A percentile compares a stretch with the other conserved stretches of the same genome.
These are phyloP conservation scores for Lasioglossum malachurum DNA, from an alignment of 2,888 invertebrate species.

Conservation along the genomic window DNA sequence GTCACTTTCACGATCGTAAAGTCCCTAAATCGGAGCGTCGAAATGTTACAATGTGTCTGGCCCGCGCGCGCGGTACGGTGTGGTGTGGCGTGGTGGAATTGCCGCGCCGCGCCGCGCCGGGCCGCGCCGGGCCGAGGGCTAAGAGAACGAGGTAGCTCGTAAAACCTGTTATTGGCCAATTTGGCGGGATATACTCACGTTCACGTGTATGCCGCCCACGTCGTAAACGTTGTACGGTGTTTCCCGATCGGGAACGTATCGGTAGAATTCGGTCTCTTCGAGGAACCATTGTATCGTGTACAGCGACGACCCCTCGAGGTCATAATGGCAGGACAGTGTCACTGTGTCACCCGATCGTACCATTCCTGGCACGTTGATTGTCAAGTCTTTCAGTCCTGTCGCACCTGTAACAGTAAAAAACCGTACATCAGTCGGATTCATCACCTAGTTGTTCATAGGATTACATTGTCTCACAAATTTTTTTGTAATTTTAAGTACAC, in stretches of 20 bases:
- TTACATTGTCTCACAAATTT: neutral
- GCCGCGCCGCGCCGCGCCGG: too few species aligned
- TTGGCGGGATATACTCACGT: slow-evolving; percentile 87
- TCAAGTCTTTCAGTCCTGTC: slow-evolving; percentile 79
- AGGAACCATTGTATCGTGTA: slow-evolving; percentile 93
- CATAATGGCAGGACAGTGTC: slow-evolving; percentile 81
- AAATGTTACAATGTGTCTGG: slow-evolving; percentile 10
- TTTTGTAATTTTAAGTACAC: too few species aligned
- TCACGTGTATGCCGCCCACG: slow-evolving; percentile 89
- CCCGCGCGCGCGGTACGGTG: neutral
- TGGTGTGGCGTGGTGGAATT: neutral
- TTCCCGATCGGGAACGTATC: slow-evolving; percentile 90
- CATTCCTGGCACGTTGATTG: slow-evolving; percentile 80
- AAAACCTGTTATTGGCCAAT: neutral
- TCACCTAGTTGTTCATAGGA: neutral
- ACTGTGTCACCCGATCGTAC: slow-evolving; percentile 82
- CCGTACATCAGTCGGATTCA: neutral
- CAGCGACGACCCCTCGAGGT: slow-evolving; percentile 83
- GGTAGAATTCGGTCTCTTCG: slow-evolving; percentile 91
- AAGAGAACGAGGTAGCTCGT: neutral
- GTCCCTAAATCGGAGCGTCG: neutral
- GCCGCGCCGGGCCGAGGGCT: neutral
- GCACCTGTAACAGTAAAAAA: slow-evolving; percentile 70
- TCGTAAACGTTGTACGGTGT: slow-evolving; percentile 90
- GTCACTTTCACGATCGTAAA: slow-evolving; percentile 5